phyloP scores from a whole-genome alignment of 2,797 vertebrate genomes.

The Megaceryle alcyon region DNA sequence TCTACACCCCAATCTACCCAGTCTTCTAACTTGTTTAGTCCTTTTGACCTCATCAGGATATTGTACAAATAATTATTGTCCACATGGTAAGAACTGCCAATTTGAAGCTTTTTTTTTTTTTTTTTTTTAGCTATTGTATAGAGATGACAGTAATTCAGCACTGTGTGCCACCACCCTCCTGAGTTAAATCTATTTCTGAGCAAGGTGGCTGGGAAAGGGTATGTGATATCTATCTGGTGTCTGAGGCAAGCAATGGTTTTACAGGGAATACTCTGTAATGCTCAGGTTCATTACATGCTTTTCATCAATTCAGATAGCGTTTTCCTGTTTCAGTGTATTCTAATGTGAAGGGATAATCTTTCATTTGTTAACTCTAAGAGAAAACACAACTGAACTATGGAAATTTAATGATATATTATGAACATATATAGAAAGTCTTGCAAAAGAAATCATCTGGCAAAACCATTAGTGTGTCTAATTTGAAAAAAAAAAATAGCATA shows the following conservation, averaged over 20 bases:
- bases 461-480: not conserved
- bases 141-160: not conserved
- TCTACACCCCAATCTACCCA: not conserved
- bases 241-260: not conserved
- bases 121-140: not conserved
- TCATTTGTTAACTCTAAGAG: conserved; percentile 19
- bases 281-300: not conserved
- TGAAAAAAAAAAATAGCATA: not conserved
- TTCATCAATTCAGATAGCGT: not conserved
- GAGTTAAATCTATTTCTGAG: not conserved
- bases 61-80: not conserved
- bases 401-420: not conserved
- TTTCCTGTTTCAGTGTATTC: not conserved
- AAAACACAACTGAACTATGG: not conserved
- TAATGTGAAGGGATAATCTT: not conserved
- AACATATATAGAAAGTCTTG: not conserved
- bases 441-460: not conserved
- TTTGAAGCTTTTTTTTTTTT: not conserved
- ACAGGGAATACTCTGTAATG: not conserved
- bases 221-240: not conserved
- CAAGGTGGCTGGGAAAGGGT: not conserved
- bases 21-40: not conserved
- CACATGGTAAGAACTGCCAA: not conserved
- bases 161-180: not conserved
- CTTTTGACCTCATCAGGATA: not conserved